phyloP scores from a whole-genome alignment of 2,888 invertebrate genomes.

The Galerucella nymphaeae region DNA sequence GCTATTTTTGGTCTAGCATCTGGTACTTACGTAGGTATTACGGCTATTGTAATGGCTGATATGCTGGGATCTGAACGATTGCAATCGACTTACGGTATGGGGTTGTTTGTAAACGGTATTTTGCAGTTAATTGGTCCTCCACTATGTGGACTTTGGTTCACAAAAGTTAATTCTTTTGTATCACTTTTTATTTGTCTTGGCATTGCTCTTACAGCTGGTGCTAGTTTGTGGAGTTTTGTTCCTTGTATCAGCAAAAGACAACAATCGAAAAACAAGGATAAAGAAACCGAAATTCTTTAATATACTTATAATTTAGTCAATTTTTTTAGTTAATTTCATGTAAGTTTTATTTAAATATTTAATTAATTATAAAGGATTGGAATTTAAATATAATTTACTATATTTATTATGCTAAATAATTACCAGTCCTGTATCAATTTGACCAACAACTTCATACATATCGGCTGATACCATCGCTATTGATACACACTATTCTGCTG shows the following conservation, averaged over 20 bases:
- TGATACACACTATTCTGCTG: no score
- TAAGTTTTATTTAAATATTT: neutral
- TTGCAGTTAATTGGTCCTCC: conserved; percentile 86
- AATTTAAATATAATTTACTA: neutral
- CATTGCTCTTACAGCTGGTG: conserved; percentile 76
- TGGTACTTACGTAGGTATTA: conserved; percentile 86
- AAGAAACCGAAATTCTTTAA: conserved; percentile 8
- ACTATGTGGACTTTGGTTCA: conserved; percentile 80
- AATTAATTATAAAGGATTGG: neutral
- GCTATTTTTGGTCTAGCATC: conserved; percentile 84
- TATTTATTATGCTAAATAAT: no score
- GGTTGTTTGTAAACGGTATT: conserved; percentile 85
- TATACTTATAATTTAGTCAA: neutral
- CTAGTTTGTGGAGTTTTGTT: conserved; percentile 79
- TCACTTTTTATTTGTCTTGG: conserved; percentile 81
- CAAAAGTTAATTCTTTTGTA: conserved; percentile 72
- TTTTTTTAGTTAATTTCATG: neutral
- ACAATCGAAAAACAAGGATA: conserved; percentile 7
- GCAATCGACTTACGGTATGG: conserved; percentile 88
- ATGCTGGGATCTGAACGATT: conserved; percentile 86
- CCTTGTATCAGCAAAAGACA: conserved; percentile 71
- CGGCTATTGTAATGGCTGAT: conserved; percentile 89
- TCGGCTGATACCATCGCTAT: no score
- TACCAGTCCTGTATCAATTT: no score
- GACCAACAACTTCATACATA: no score